Percentiles rank a stretch among this genome's conserved stretches.
These are phyloP conservation scores for Zaprionus davidi DNA, from an alignment of 1,140 invertebrate genomes.

Conservation along the genomic window DNA sequence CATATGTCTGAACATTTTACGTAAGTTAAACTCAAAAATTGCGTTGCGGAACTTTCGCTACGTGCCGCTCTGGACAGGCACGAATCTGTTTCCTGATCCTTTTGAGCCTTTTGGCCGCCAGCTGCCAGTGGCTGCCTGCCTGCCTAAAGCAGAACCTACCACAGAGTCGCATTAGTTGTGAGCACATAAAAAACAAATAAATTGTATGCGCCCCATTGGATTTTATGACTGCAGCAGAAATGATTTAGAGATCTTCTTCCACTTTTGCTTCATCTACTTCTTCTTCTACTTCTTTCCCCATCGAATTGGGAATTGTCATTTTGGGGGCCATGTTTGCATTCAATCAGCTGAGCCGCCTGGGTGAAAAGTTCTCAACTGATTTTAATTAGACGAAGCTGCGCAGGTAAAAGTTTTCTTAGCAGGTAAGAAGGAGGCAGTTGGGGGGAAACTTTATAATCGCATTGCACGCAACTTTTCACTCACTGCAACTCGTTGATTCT, in stretches of 20 bases:
- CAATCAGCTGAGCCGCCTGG: conserved; percentile 28
- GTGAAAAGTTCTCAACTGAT: conserved; percentile 37
- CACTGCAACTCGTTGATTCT: conserved; percentile 45
- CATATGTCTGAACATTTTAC: conserved; percentile 60
- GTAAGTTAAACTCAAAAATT: conserved; percentile 67
- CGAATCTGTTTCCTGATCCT: conserved; percentile 42
- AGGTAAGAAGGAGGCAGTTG: background rate
- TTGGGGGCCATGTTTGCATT: conserved; percentile 26
- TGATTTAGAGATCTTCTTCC: conserved; percentile 56
- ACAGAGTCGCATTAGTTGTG: conserved; percentile 63
- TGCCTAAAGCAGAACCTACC: background rate
- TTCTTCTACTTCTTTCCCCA: background rate
- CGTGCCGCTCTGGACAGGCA: conserved; percentile 66
- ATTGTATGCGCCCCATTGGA: conserved; percentile 77
- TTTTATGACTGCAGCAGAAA: conserved; percentile 81
- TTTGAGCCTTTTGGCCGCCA: conserved; percentile 56
- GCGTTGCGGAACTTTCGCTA: conserved; percentile 77
- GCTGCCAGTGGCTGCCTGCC: conserved; percentile 47
- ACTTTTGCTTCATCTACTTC: background rate
- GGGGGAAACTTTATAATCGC: conserved; percentile 60
- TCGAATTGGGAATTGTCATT: conserved; percentile 32
- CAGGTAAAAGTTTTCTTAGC: conserved; percentile 24
- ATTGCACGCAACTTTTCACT: conserved; percentile 58
- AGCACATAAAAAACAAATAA: conserved; percentile 81
- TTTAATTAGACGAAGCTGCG: conserved; percentile 47